phyloP scores from a whole-genome alignment of 2,113 vertebrate species.

The Phodopus roborovskii region DNA sequence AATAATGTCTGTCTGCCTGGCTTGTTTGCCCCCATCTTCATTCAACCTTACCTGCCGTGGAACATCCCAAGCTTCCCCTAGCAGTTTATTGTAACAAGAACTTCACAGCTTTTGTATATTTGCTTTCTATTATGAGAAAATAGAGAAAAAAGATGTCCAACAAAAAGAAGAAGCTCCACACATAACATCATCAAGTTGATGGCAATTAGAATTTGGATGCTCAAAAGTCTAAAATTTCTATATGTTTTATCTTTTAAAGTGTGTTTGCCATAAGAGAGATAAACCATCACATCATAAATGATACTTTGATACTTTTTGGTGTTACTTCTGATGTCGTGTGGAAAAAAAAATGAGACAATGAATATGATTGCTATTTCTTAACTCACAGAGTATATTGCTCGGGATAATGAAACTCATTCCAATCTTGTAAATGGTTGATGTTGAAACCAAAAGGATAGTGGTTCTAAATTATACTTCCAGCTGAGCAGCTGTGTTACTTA shows the following conservation, averaged over 20 bases:
- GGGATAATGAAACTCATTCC: not conserved
- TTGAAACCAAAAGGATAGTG: not conserved
- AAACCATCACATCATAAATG: not conserved
- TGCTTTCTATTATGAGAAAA: not conserved
- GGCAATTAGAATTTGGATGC: not conserved
- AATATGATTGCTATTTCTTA: not conserved
- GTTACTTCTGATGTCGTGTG: not conserved
- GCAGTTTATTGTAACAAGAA: too few species aligned
- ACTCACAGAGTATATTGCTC: not conserved
- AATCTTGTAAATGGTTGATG: not conserved
- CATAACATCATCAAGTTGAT: not conserved
- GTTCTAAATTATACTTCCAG: not conserved
- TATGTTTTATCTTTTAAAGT: not conserved
- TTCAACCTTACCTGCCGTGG: too few species aligned
- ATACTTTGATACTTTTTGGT: not conserved
- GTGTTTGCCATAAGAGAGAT: not conserved
- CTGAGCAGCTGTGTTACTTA: not conserved
- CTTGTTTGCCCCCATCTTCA: too few species aligned
- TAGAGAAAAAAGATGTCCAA: not conserved
- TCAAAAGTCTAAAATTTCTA: not conserved
- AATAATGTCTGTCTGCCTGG: too few species aligned
- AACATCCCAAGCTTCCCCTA: too few species aligned
- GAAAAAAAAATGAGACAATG: not conserved
- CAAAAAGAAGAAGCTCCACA: not conserved
- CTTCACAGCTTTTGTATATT: not conserved